A percentile compares a stretch with the other conserved stretches of the same genome.
These are phyloP conservation scores for Tipula helvola DNA, from an alignment of 2,888 invertebrate species.

Conservation along the genomic window DNA sequence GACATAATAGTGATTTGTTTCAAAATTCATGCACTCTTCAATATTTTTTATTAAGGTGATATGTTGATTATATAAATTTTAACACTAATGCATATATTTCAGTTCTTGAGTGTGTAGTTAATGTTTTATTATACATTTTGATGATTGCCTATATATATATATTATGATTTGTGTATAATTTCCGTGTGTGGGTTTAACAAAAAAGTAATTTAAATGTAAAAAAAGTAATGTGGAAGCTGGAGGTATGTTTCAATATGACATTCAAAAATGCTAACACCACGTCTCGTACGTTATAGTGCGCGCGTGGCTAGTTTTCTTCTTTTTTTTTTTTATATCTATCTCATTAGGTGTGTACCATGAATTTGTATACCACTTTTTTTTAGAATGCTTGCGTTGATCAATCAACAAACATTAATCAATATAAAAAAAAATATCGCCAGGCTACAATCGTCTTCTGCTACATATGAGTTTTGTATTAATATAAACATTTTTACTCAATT, in stretches of 20 bases:
- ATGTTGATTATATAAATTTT: background rate
- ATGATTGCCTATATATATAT: background rate
- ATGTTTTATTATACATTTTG: background rate
- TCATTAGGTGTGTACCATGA: background rate
- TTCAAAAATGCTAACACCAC: background rate
- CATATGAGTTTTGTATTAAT: background rate
- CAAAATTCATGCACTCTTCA: background rate
- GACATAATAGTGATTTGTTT: background rate
- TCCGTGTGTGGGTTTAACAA: background rate
- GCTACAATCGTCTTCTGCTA: background rate
- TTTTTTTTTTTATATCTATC: background rate
- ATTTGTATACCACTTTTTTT: background rate
- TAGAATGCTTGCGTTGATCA: background rate
- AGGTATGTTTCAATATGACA: background rate
- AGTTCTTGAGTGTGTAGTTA: constrained; percentile 4
- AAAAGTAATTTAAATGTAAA: background rate
- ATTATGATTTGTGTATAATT: background rate
- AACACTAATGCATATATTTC: constrained; percentile 4
- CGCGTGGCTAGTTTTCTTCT: background rate
- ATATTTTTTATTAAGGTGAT: background rate
- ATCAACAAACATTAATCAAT: background rate
- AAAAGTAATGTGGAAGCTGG: background rate
- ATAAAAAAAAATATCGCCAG: background rate
- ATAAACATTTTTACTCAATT: background rate
- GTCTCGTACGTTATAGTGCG: background rate